phyloP scores from a whole-genome alignment of 2,797 vertebrate genomes.

The Clarias laeviceps region DNA sequence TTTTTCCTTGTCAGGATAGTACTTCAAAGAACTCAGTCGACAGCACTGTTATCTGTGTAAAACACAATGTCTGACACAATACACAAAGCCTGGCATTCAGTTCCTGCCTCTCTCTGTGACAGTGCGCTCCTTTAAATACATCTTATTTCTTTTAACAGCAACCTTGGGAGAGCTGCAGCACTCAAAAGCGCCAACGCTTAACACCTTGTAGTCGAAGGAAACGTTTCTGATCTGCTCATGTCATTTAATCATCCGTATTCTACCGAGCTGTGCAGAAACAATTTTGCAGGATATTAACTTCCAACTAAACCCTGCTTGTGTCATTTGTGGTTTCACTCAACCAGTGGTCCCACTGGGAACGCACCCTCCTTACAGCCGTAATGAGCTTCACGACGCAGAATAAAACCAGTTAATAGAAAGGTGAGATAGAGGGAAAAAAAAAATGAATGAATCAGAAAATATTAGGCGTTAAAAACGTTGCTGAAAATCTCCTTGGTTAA shows the following conservation, averaged over 20 bases:
- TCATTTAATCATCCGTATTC: conserved; percentile 84
- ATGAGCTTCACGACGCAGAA: conserved; percentile 75
- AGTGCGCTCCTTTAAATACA: conserved; percentile 69
- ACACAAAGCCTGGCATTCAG: conserved; percentile 64
- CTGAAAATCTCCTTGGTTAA: conserved; percentile 56
- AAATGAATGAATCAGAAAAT: conserved; percentile 68
- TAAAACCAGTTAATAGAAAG: conserved; percentile 63
- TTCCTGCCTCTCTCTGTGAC: conserved; percentile 39
- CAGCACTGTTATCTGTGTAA: conserved; percentile 33
- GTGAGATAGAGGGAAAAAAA: conserved; percentile 62
- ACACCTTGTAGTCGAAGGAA: conserved; percentile 81
- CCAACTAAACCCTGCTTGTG: conserved; percentile 83
- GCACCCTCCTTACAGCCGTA: conserved; percentile 74
- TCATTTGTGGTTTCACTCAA: conserved; percentile 85
- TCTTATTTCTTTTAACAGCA: conserved; percentile 75
- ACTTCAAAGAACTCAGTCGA: conserved; percentile 33
- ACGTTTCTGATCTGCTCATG: conserved; percentile 82
- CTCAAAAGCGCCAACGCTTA: conserved; percentile 69
- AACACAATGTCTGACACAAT: conserved; percentile 41
- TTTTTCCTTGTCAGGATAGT: conserved; percentile 32
- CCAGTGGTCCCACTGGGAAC: conserved; percentile 77
- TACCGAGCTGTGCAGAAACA: conserved; percentile 77
- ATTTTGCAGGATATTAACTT: conserved; percentile 88
- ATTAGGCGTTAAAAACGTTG: conserved; percentile 59
- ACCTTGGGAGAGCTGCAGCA: conserved; percentile 76